Base-by-base conservation (phyloP, 2,113 vertebrate genomes). In the Ictalurus punctatus region DNA sequence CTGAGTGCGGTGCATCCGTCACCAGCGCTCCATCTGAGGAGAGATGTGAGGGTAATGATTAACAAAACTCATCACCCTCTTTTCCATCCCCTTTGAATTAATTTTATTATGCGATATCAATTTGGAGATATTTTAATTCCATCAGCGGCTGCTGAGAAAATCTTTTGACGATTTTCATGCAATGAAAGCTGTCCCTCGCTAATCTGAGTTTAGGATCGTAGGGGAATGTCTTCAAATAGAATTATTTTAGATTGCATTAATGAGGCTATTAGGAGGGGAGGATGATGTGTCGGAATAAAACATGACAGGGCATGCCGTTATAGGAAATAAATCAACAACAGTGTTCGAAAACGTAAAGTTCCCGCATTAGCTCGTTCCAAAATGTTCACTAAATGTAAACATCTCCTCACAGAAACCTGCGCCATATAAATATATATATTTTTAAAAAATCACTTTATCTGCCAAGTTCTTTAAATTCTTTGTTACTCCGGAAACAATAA, bases 11-110 rank as follows among this genome's bases (percentile, higher is more conserved):
- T 34, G 63, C 65, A 85, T 85, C 67, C 44, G 10, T 63, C 81
- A 83, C 81, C 58, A 63, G 23, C 16, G 58, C 58, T 63, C 34
- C 58, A 27, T 63, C 58, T 83, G 58, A 83, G 21, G 6, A 61
- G 59, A 63, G 81, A 83, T 63, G 81, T 40, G 81, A 63, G 81
- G 58, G 58, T 44, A 40, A 63, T 83, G 81, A 83, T 83, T 83
- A 83, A 63, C 81, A 83, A 83, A 83, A 83, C 81, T 63, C 81
- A 25, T 83, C 81, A 63, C 81, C 58, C 81, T 40, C 81, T 40
- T 83, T 63, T 40, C 81, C 34, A 83, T 63, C 81, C 34, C 37
- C 58, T 83, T 83, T 34, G 34, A 63, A 63, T 83, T 63, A 34
- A 63, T 63, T 63, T 40, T 44, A 83, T 83, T 40, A 83, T 6